These are phyloP conservation scores for Elysia chlorotica DNA, from an alignment of 1,140 invertebrate species.

Conservation along the genomic window DNA sequence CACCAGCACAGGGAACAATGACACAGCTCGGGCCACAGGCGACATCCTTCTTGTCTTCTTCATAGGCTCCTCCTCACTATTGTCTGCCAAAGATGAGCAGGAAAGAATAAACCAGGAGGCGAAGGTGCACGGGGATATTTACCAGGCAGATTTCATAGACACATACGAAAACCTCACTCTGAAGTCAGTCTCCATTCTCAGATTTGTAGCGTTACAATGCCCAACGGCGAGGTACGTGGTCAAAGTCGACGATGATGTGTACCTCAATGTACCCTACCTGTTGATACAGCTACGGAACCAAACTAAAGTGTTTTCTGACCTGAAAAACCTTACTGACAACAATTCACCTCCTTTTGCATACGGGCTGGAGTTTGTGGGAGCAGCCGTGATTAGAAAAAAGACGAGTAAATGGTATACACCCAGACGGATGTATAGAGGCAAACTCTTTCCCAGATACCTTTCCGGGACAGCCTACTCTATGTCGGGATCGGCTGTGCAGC, in stretches of 20 bases:
- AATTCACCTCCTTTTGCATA: constrained; percentile 25
- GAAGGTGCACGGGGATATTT: constrained; percentile 70
- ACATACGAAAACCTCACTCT: constrained; percentile 84
- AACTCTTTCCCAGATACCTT: constrained; percentile 53
- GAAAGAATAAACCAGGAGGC: constrained; percentile 64
- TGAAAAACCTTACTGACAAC: not conserved
- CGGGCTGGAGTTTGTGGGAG: constrained; percentile 32
- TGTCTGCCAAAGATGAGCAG: constrained; percentile 61
- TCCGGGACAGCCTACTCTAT: constrained; percentile 61
- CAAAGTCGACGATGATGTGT: constrained; percentile 64
- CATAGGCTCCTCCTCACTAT: constrained; percentile 66
- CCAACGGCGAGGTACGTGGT: constrained; percentile 65
- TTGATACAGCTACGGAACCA: constrained; percentile 18
- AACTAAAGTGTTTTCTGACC: too few relatives aligned
- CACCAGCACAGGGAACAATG: constrained; percentile 16
- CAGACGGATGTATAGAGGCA: constrained; percentile 48
- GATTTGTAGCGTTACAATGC: constrained; percentile 75
- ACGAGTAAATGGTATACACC: constrained; percentile 62
- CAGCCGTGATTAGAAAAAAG: constrained; percentile 40
- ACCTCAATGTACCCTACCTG: constrained; percentile 40
- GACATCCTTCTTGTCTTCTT: constrained; percentile 68
- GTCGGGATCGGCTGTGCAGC: constrained; percentile 37
- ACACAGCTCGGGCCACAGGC: not conserved
- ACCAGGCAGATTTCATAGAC: constrained; percentile 80
- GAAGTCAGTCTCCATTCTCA: constrained; percentile 82